Percentiles rank a stretch among this genome's conserved stretches.
phyloP scores from a whole-genome alignment of 2,113 vertebrate genomes.

The Muntiacus muntjak region DNA sequence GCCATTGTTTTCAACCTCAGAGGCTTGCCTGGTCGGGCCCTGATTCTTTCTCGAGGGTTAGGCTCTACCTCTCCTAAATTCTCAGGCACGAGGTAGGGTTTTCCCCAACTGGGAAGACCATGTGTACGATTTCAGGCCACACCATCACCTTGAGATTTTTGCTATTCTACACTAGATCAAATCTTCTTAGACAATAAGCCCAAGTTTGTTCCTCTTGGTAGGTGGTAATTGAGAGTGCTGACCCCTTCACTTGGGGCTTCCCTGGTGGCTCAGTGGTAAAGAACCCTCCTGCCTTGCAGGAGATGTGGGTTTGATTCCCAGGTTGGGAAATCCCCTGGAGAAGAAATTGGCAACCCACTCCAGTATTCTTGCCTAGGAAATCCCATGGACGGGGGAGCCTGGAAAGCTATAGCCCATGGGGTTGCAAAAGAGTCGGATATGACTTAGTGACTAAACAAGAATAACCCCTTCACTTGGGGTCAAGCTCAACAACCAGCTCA shows the following conservation, averaged over 20 bases:
- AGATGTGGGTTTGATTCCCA: not conserved
- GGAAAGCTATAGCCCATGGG: not conserved
- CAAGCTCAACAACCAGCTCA: not conserved
- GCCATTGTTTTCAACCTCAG: not conserved
- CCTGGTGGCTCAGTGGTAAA: not conserved
- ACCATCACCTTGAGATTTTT: not conserved
- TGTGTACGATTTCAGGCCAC: not conserved
- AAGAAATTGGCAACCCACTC: not conserved
- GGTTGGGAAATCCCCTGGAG: not conserved
- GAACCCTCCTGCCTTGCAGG: not conserved
- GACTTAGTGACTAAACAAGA: not conserved
- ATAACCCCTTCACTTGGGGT: not conserved
- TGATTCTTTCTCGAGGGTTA: not conserved
- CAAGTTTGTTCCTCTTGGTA: not conserved
- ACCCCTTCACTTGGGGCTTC: not conserved
- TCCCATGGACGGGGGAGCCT: not conserved
- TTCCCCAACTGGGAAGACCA: not conserved
- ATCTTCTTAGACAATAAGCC: not conserved
- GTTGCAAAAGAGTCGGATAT: not conserved
- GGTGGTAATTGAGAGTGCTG: not conserved
- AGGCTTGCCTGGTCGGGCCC: not conserved
- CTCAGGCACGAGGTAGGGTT: not conserved
- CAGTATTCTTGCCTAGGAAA: not conserved
- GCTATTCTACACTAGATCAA: not conserved
- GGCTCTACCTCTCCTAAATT: not conserved